Base-by-base conservation (phyloP, 23 tunicate genomes). In the Trididemnum nubilum region DNA sequence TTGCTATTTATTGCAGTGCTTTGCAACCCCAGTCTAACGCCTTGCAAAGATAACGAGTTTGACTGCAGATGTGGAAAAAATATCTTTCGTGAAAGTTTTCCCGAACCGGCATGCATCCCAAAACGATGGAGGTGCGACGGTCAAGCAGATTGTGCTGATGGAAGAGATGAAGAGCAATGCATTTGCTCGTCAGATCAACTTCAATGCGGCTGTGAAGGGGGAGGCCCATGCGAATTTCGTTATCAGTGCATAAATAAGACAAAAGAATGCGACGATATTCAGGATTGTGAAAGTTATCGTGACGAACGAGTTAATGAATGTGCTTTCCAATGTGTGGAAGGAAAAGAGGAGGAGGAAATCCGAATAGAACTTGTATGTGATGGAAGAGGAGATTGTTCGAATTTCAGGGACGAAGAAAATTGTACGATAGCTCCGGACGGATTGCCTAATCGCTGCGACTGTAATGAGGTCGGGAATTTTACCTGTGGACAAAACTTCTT, bases 91-190 rank as follows among this genome's bases (percentile, higher is more conserved):
- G 74, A 31, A 3, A 4, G 7, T 3, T 33, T 3, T 32, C 74
- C 74, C 4, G 37, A 69, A 12, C 38, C 39, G 7, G 12, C 29
- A 7, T 69, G 74, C 39, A 83, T 83, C 21, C 87, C 87, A 12
- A 23, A 51, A 21, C 31, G 19, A 15, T 58, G 59, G 72, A 57
- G 36, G 33, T 83, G 87, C 30, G 81, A 83, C 52, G 87, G 87
- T 33, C 23, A 7, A n/a, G 36, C 29, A 19, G 87, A 83, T 28
- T 83, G 87, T 58, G 25, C 72, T 51, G 35, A 83, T 23, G 87
- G 87, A 34, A 63, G 57, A 51, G 87, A 83, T 1, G 87, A 83
- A 74, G 44, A 37, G 9, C 36, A 83, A 24, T 74, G 87, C 38
- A 69, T 69, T 24, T 69, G 74, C 22, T 2, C 22, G 2, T 2